These are phyloP conservation scores for Epiblema foenella DNA, from an alignment of 2,888 invertebrate species.

Conservation along the genomic window DNA sequence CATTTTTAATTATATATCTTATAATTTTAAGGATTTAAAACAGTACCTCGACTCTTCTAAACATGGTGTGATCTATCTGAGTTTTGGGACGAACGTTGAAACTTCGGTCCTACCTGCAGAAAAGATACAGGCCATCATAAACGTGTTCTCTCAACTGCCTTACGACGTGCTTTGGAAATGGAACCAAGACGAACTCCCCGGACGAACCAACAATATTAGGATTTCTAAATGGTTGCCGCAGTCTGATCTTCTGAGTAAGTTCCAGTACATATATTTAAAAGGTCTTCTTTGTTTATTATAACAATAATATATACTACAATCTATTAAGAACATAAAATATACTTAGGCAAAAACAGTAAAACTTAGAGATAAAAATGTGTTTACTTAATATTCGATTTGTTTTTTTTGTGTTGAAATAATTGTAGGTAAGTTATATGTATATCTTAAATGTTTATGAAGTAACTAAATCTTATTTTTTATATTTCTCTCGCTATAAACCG, in stretches of 20 bases:
- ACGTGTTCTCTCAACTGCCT: conserved; percentile 65
- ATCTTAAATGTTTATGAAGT: too few relatives aligned
- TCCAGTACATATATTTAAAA: neutral
- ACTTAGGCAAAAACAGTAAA: too few relatives aligned
- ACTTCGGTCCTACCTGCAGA: conserved; percentile 61
- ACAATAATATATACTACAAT: too few relatives aligned
- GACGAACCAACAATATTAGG: conserved; percentile 61
- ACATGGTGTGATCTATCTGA: conserved; percentile 73
- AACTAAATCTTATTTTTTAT: too few relatives aligned
- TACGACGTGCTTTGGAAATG: conserved; percentile 75
- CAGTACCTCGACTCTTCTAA: conserved; percentile 64
- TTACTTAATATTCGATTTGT: too few relatives aligned
- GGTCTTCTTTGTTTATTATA: too few relatives aligned
- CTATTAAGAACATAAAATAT: too few relatives aligned
- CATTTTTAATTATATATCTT: neutral
- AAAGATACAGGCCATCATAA: conserved; percentile 57
- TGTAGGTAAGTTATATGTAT: too few relatives aligned
- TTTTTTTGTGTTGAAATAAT: too few relatives aligned
- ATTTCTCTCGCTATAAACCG: too few relatives aligned
- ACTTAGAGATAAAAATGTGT: too few relatives aligned
- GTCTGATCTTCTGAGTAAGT: conserved; percentile 22
- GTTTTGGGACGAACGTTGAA: conserved; percentile 70
- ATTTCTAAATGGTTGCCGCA: conserved; percentile 19
- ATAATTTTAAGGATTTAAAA: conserved; percentile 58
- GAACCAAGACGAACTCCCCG: conserved; percentile 57